Evolutionary conservation across 2,113 vertebrate genomes (phyloP).

Genomic region (Lepus timidus): DNA sequence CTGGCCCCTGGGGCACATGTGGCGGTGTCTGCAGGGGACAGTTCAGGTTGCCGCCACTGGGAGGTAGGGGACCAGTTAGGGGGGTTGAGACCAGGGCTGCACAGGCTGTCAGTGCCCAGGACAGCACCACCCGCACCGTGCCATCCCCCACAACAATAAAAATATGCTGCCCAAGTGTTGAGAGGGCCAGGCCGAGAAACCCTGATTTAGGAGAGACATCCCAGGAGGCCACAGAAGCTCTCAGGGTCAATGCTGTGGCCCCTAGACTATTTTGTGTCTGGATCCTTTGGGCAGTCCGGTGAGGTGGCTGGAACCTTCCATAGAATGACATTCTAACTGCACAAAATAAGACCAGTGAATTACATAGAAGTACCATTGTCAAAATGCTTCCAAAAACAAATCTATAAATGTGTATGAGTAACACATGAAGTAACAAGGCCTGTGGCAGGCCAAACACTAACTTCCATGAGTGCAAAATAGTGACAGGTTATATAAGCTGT

Average conservation of each 20-base stretch:
- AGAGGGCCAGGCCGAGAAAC: not conserved
- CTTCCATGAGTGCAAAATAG: not conserved
- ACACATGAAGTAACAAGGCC: not conserved
- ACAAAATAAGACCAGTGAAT: not conserved
- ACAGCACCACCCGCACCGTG: not conserved
- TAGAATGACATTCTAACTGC: not conserved
- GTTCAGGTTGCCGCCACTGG: not conserved
- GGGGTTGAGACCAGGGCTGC: not conserved
- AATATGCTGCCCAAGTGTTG: too few relatives aligned
- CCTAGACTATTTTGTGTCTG: not conserved
- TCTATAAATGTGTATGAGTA: not conserved
- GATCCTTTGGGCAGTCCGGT: not conserved
- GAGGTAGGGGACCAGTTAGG: too few relatives aligned
- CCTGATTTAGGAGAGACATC: not conserved
- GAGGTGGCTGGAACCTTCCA: not conserved
- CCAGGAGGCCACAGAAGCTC: accelerated
- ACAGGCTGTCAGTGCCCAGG: not conserved
- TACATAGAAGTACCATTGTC: not conserved
- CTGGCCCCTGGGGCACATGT: not conserved
- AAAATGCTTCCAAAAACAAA: not conserved
- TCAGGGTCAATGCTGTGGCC: not conserved
- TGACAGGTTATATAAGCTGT: not conserved
- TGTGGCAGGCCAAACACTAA: not conserved
- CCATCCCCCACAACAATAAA: not conserved
- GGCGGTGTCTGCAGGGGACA: not conserved